Evolutionary conservation across 2,113 vertebrate species (phyloP).

Genomic region (Elephantulus edwardii): DNA sequence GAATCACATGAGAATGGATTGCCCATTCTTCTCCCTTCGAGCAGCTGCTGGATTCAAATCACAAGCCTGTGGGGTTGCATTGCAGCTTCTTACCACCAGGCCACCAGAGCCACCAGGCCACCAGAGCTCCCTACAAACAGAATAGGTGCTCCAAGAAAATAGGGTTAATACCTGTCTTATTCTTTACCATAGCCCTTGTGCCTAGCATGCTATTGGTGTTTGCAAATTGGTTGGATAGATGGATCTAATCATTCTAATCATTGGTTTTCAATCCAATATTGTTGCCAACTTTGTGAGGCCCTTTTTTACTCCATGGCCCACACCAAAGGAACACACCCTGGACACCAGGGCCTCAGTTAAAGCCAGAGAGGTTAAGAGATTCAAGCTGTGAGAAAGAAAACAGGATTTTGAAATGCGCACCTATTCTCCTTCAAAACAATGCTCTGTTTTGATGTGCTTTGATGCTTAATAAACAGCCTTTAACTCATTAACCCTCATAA

Average conservation of each 20-base stretch:
- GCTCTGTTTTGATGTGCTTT: conserved; percentile 23
- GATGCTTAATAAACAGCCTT: background rate
- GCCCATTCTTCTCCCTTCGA: no score
- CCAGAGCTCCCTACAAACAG: no score
- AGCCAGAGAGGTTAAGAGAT: background rate
- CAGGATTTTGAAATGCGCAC: conserved; percentile 3
- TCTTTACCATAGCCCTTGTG: background rate
- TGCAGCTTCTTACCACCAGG: no score
- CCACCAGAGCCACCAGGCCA: no score
- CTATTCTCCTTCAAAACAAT: conserved; percentile 22
- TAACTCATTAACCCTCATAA: conserved; percentile 28
- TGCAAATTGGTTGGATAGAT: background rate
- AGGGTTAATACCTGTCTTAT: background rate
- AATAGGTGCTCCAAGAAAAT: background rate
- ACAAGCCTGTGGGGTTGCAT: no score
- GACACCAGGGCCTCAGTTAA: background rate
- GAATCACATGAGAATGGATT: no score
- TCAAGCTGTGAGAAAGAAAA: conserved; percentile 35
- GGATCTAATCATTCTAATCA: background rate
- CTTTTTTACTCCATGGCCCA: conserved; percentile 5
- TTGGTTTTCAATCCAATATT: conserved; percentile 34
- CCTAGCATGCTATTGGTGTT: background rate
- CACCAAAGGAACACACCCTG: conserved; percentile 28
- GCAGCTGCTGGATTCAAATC: no score
- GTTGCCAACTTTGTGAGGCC: background rate